Percentiles rank a stretch among this genome's conserved stretches.
Conservation (phyloP, 2,888 invertebrate genomes). For the Nycteola revayana region DNA sequence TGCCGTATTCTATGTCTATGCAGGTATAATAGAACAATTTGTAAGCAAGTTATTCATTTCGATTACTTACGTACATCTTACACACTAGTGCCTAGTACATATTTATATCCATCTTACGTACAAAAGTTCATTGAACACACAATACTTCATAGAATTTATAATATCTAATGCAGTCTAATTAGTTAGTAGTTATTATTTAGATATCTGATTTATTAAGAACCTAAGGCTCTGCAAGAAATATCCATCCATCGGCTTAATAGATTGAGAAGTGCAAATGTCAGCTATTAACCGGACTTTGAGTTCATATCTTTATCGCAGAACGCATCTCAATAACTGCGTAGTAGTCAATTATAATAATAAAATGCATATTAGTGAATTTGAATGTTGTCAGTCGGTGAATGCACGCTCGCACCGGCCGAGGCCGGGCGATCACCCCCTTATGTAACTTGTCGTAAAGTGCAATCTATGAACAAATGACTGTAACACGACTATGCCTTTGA, state of each 20-base stretch:
- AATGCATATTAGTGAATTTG: slow-evolving; percentile 50
- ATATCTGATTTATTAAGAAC: too few relatives aligned
- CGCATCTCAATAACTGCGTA: slow-evolving; percentile 33
- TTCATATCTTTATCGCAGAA: slow-evolving; percentile 20
- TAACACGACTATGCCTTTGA: slow-evolving; percentile 49
- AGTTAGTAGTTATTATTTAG: too few relatives aligned
- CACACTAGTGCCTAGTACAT: not conserved
- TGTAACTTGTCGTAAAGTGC: slow-evolving; percentile 49
- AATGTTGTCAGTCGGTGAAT: slow-evolving; percentile 59
- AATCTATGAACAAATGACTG: slow-evolving; percentile 52
- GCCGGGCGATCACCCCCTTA: slow-evolving; percentile 78
- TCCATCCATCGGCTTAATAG: slow-evolving; percentile 1
- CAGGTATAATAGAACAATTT: too few relatives aligned
- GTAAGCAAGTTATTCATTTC: too few relatives aligned
- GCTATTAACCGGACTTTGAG: slow-evolving; percentile 27
- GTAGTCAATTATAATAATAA: slow-evolving; percentile 32
- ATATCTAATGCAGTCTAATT: not conserved
- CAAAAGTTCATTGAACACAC: slow-evolving; percentile 19
- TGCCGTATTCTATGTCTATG: too few relatives aligned
- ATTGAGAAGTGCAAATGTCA: slow-evolving; percentile 15
- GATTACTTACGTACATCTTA: not conserved
- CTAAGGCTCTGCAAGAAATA: too few relatives aligned
- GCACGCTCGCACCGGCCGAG: slow-evolving; percentile 61
- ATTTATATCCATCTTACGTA: not conserved
- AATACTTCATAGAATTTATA: slow-evolving; percentile 13